A percentile compares a stretch with the other conserved stretches of the same genome.
Evolutionary conservation across 2,113 vertebrate genomes (phyloP).

Genomic region (Felis chaus): DNA sequence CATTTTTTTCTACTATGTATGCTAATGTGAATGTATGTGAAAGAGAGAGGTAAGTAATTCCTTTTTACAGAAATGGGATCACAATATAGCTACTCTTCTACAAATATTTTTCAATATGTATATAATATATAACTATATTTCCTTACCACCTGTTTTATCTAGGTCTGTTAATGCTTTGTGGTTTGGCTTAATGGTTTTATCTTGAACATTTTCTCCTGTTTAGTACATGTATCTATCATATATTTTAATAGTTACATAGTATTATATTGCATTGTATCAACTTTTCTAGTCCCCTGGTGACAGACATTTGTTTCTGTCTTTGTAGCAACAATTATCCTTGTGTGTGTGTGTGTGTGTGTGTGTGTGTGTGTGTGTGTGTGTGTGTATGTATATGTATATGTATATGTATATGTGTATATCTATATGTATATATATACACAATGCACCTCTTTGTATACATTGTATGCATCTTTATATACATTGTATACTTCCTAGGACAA

Average conservation of each 20-base stretch:
- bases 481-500: neutral
- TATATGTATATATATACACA: too few relatives aligned
- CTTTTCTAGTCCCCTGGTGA: neutral
- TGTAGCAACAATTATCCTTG: neutral
- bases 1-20: neutral
- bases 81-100: neutral
- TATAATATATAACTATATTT: neutral
- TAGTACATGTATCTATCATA: neutral
- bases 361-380: too few relatives aligned
- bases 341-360: too few relatives aligned
- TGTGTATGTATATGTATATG: too few relatives aligned
- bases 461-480: neutral
- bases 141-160: neutral
- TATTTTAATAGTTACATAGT: neutral
- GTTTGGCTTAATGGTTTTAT: neutral
- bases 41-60: neutral
- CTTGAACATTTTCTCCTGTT: neutral
- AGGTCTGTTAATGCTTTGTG: neutral
- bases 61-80: neutral
- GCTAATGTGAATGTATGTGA: neutral
- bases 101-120: neutral
- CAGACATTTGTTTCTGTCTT: constrained; percentile 13
- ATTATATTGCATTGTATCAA: neutral
- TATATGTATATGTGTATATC: neutral
- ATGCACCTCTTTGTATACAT: neutral